Conservation (phyloP, 2,113 vertebrate species). For the Hymenochirus boettgeri region DNA sequence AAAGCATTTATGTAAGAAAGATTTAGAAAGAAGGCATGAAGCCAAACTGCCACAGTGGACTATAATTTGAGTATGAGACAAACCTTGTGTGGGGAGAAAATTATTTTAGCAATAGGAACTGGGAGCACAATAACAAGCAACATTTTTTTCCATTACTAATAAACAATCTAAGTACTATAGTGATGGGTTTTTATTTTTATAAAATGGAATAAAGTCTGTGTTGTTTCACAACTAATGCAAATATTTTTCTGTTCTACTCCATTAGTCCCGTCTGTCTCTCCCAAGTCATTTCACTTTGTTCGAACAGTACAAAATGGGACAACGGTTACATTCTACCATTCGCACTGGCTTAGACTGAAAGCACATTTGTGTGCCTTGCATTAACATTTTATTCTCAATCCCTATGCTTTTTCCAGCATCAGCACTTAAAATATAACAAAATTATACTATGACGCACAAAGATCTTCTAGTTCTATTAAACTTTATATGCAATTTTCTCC, state of each 20-base stretch:
- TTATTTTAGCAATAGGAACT: constrained; percentile 5
- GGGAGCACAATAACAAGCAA: neutral
- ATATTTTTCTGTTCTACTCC: neutral
- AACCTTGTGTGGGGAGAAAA: neutral
- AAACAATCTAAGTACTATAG: neutral
- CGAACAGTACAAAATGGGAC: neutral
- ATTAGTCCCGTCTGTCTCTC: neutral
- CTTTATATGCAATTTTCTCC: no score
- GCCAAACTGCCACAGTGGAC: neutral
- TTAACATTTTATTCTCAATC: neutral
- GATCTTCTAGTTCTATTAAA: no score
- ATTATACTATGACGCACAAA: neutral
- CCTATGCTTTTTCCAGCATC: neutral
- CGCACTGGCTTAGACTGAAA: no score
- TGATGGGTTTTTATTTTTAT: neutral
- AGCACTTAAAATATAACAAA: neutral
- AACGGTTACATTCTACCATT: neutral
- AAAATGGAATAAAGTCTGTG: neutral
- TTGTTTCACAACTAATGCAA: neutral
- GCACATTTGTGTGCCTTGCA: neutral
- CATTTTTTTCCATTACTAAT: constrained; percentile 2
- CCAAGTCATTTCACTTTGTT: neutral
- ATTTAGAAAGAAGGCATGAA: neutral
- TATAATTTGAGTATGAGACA: constrained; percentile 3
- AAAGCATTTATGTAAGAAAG: neutral